These are phyloP conservation scores for Drosophila ambigua DNA, from an alignment of 1,140 invertebrate species.

Conservation along the genomic window DNA sequence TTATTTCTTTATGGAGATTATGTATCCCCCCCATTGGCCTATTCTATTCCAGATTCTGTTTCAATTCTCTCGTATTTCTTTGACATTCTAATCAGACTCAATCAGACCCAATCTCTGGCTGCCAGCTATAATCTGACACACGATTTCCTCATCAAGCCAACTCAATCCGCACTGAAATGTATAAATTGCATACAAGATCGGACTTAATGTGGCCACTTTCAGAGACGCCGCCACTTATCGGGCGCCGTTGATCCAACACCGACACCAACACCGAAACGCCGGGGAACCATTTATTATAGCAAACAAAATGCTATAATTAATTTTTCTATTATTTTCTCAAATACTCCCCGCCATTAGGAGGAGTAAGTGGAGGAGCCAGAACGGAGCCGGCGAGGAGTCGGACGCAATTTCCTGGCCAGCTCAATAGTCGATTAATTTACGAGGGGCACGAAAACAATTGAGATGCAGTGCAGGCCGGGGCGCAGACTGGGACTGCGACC, in stretches of 20 bases:
- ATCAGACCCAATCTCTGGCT: not conserved
- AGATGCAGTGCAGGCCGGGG: conserved; percentile 8
- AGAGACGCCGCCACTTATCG: conserved; percentile 61
- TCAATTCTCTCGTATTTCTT: not conserved
- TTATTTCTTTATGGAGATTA: too few relatives aligned
- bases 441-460: conserved; percentile 71
- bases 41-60: conserved; percentile 17
- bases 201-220: conserved; percentile 69
- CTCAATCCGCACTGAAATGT: conserved; percentile 34
- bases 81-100: conserved; percentile 18
- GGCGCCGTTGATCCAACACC: conserved; percentile 59
- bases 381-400: conserved; percentile 50
- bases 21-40: too few relatives aligned
- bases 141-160: conserved; percentile 39
- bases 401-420: conserved; percentile 66
- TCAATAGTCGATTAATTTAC: conserved; percentile 77
- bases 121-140: conserved; percentile 33
- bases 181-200: conserved; percentile 66
- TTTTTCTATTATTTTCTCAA: conserved; percentile 69
- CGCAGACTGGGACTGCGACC: too few relatives aligned
- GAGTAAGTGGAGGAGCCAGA: conserved; percentile 26
- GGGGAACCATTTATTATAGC: conserved; percentile 66
- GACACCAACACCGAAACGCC: conserved; percentile 49
- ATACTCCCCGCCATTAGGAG: conserved; percentile 37
- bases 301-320: conserved; percentile 77